Base-by-base conservation (phyloP, 2,888 invertebrate species). In the Chaitophorus viminalis region DNA sequence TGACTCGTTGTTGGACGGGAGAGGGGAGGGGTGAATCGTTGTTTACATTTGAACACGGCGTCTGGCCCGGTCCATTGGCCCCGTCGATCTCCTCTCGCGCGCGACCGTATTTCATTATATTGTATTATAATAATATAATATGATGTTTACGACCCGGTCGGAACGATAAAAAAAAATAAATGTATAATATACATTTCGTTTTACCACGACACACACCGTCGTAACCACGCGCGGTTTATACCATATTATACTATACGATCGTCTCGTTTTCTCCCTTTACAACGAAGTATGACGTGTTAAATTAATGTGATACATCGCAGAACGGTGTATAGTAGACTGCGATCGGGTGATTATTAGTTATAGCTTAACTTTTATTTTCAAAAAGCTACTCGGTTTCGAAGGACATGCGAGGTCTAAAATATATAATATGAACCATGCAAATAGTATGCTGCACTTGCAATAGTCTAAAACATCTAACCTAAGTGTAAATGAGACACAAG, bases 21-120 rank as follows among this genome's bases (percentile, higher is more conserved):
- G 33, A 0, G 65, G 33, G 39, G 36, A 39, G 39, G 39, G 39
- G 39, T 3, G 74, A n/a, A n/a, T 70, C n/a, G 76, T 54, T 86
- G 85, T 86, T 86, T 86, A 86, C 85, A 70, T 86, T 78, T 29
- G 8, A 78, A 85, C 85, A n/a, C 78, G 70, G 70, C 52, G 85
- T 78, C 70, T 85, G 78, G 60, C 18, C 36, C 54, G 54, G 33
- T 72, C 72, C 33, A 36, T 6, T 29, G 72, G 18, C 72, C 72
- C 8, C 72, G 33, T 21, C 72, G 21, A 70, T 70, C 70, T 29
- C n/a, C 29, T 39, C 39, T 36, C 36, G 39, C 39, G 60, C 60
- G 6, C 33, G 46, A 46, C 68, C 52, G 84, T 68, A 75, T 33
- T 21, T 74, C 60, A 46, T 70, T 82, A 52, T 46, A 81, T 68